A percentile compares a stretch with the other conserved stretches of the same genome.
phyloP scores from a whole-genome alignment of 2,113 vertebrate genomes.

The Lepisosteus osseus region DNA sequence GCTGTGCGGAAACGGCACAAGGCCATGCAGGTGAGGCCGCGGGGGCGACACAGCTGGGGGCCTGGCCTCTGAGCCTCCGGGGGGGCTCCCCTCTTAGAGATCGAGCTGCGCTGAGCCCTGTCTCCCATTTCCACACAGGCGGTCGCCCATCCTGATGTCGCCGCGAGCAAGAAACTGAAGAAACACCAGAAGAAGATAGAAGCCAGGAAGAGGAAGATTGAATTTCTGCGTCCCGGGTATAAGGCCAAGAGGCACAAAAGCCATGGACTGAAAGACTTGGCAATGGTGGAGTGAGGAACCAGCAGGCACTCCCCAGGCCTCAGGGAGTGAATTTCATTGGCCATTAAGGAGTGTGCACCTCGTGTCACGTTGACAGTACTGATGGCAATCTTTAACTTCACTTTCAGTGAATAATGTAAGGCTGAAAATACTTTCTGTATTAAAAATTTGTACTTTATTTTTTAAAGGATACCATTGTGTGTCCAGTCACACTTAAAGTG shows the following conservation, averaged over 20 bases:
- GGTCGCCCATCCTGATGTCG: conserved; percentile 88
- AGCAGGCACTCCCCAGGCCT: background rate
- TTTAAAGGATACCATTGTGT: too few species aligned
- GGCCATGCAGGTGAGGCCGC: conserved; percentile 77
- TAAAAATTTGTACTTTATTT: too few species aligned
- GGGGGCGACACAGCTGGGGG: too few species aligned
- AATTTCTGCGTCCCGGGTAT: conserved; percentile 76
- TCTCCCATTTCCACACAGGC: conserved; percentile 55
- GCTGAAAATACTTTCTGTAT: too few species aligned
- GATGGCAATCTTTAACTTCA: too few species aligned
- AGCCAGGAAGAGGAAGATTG: conserved; percentile 90
- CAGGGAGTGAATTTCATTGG: background rate
- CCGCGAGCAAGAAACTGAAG: conserved; percentile 91
- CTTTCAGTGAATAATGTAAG: too few species aligned
- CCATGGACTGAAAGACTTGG: conserved; percentile 78
- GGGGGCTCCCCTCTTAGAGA: background rate
- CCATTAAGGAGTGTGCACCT: too few species aligned
- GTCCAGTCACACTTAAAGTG: too few species aligned
- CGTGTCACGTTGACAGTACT: too few species aligned
- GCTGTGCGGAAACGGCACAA: conserved; percentile 78
- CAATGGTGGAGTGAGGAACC: conserved; percentile 75
- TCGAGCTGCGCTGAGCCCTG: background rate
- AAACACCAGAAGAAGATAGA: conserved; percentile 89
- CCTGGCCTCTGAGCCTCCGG: too few species aligned
- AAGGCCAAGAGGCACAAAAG: conserved; percentile 84